Percentiles rank a stretch among this genome's conserved stretches.
These are phyloP conservation scores for Platorchestia sp. DNA, from an alignment of 1,140 invertebrate genomes.

Conservation along the genomic window DNA sequence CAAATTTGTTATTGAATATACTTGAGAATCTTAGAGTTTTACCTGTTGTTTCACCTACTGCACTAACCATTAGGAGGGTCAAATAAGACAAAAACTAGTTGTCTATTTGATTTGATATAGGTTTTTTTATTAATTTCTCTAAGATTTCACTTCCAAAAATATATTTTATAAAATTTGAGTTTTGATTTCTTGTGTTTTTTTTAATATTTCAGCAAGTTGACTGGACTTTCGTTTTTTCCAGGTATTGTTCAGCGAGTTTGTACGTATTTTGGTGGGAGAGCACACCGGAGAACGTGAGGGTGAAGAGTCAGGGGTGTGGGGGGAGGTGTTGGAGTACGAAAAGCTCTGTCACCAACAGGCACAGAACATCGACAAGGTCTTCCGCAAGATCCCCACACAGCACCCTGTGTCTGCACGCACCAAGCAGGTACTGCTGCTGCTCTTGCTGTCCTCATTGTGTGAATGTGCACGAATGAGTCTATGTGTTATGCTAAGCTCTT, in stretches of 20 bases:
- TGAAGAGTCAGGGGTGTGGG: slow-evolving; percentile 36
- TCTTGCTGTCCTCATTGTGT: not conserved
- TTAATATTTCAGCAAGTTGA: not conserved
- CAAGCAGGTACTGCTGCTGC: slow-evolving; percentile 4
- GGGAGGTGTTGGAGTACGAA: slow-evolving; percentile 30
- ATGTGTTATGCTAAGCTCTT: no score
- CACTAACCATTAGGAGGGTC: no score
- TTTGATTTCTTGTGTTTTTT: not conserved
- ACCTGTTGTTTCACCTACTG: not conserved
- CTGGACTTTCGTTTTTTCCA: not conserved
- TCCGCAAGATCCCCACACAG: slow-evolving; percentile 28
- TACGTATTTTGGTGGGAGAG: not conserved
- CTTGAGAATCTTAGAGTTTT: not conserved
- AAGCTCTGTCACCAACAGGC: slow-evolving; percentile 35
- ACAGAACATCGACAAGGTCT: not conserved
- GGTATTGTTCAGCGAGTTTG: slow-evolving; percentile 38
- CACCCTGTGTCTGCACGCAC: not conserved
- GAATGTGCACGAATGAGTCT: not conserved
- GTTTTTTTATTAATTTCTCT: no score
- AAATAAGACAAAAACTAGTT: no score
- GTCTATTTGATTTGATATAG: no score
- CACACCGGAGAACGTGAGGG: slow-evolving; percentile 6
- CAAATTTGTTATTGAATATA: not conserved
- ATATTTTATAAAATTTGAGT: not conserved
- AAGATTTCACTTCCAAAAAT: not conserved